phyloP scores from a whole-genome alignment of 2,113 vertebrate genomes.

The Lethenteron camtschaticum region DNA sequence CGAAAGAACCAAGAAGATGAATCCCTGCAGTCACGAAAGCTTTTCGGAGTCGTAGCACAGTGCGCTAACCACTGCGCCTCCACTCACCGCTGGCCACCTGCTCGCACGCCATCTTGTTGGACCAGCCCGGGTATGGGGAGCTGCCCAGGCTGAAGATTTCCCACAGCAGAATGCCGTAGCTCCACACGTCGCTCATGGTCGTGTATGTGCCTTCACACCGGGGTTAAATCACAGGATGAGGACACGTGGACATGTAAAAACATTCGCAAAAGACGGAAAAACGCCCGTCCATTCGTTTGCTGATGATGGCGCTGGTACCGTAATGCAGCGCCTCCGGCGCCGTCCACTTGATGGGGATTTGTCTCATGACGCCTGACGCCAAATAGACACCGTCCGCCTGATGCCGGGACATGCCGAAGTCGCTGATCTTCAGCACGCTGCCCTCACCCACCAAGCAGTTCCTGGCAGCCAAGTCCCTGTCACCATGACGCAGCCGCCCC shows the following conservation, averaged over 20 bases:
- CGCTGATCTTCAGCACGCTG: conserved; percentile 9
- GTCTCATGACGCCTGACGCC: conserved; percentile 6
- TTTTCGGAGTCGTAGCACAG: neutral
- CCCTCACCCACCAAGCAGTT: conserved; percentile 8
- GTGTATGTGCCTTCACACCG: conserved; percentile 24
- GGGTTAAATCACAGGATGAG: too few relatives aligned
- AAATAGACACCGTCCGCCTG: conserved; percentile 4
- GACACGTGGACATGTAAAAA: too few relatives aligned
- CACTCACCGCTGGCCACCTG: conserved; percentile 50
- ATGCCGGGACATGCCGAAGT: conserved; percentile 9
- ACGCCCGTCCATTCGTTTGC: too few relatives aligned
- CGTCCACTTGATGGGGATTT: conserved; percentile 10
- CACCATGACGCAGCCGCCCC: too few relatives aligned
- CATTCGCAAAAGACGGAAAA: too few relatives aligned
- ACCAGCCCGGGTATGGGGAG: conserved; percentile 53
- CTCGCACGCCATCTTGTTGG: conserved; percentile 63
- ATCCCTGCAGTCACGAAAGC: too few relatives aligned
- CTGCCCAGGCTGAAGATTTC: conserved; percentile 68
- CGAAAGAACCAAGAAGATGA: too few relatives aligned
- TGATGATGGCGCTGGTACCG: neutral
- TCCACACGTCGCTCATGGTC: conserved; percentile 77
- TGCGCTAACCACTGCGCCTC: neutral
- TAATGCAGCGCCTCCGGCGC: conserved; percentile 8
- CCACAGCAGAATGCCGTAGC: conserved; percentile 77
- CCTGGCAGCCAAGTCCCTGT: conserved; percentile 7